These are phyloP conservation scores for Acholoe squamosa DNA, from an alignment of 2,888 invertebrate genomes.

Conservation along the genomic window DNA sequence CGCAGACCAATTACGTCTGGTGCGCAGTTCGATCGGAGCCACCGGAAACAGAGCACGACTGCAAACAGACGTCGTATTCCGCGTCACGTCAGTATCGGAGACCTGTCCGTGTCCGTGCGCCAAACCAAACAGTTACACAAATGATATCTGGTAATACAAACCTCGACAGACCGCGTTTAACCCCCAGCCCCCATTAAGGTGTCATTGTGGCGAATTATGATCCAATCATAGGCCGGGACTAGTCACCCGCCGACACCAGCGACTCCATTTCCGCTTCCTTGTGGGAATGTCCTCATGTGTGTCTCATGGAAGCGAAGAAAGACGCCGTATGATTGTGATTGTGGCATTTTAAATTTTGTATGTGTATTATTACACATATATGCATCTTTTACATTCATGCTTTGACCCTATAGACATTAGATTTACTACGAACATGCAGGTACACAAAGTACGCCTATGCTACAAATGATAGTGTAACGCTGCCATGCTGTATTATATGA, in stretches of 20 bases:
- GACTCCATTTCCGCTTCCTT: conserved; percentile 21
- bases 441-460: too few relatives aligned
- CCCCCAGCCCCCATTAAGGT: conserved; percentile 22
- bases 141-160: conserved; percentile 57
- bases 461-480: too few relatives aligned
- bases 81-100: conserved; percentile 35
- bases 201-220: conserved; percentile 58
- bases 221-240: conserved; percentile 34
- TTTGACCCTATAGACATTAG: too few relatives aligned
- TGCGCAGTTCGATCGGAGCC: conserved; percentile 44
- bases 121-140: conserved; percentile 62
- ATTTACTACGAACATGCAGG: too few relatives aligned
- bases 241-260: neutral
- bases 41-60: conserved; percentile 39
- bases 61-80: conserved; percentile 53
- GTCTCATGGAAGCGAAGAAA: too few relatives aligned
- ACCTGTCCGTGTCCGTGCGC: conserved; percentile 55
- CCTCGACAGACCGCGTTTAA: conserved; percentile 16
- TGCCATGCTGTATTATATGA: too few relatives aligned
- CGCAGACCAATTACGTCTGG: conserved; percentile 55
- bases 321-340: too few relatives aligned
- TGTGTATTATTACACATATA: too few relatives aligned
- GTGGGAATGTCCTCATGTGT: too few relatives aligned
- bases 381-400: too few relatives aligned
- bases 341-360: too few relatives aligned